Evolutionary conservation across 2,797 vertebrate species (phyloP), one percentile per base, ranked within the genome.

Genomic region (Eleutherodactylus coqui): DNA sequence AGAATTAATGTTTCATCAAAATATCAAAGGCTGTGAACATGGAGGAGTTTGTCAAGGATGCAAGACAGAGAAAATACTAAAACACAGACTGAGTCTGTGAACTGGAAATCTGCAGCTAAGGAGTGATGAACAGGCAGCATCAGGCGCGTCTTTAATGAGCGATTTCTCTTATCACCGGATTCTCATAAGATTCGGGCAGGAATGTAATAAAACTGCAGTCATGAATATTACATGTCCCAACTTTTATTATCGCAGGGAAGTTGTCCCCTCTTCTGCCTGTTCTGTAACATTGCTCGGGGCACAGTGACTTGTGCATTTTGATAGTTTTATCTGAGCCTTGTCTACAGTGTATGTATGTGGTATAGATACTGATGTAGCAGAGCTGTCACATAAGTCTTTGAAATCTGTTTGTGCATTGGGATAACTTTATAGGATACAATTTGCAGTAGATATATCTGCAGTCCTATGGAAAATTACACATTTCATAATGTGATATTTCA

Each of bases 21-120:
- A 86, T 91, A 92, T 91, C 91, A 92, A 91, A 92, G 88, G 32
- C 87, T 78, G 72, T 86, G 80, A 89, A 87, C 88, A 91, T 91
- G 89, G 85, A 91, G 87, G 89, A 90, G 89, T 90, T 91, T 88
- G 85, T 90, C 16, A 3, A 88, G 82, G 86, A 89, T 88, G 88
- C 90, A 89, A 88, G 88, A 89, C 13, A 83, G 89, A 88, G 87
- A 89, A 72, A 85, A 87, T 84, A 89, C 86, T 24, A 91, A 80
- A 72, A 17, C 49, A 45, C 72, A 32, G 64, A 1, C 53, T 75
- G 34, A 27, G 34, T 16, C 62, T 45, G 43, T 67, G 47, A 86
- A 41, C 51, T 10, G 17, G 29, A 41, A n/a, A 64, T 21, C 16
- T 8, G 43, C 47, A 64, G 64, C 34, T 19, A 1, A 2, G 58